Base-by-base conservation (phyloP, 2,113 vertebrate genomes). In the Globicephala melas region DNA sequence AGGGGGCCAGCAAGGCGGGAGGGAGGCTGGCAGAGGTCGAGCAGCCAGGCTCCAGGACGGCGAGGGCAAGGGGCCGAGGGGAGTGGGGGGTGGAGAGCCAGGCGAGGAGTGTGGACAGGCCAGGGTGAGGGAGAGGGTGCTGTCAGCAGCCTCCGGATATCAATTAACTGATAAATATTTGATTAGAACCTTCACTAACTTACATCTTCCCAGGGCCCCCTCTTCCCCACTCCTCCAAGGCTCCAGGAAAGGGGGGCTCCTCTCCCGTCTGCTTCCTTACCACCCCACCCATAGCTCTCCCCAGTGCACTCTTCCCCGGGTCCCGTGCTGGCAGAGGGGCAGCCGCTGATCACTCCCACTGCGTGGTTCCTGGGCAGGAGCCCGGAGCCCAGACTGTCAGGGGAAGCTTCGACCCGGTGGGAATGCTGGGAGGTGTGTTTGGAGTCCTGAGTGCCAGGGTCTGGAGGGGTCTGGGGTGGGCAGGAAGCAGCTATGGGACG, bases 81-180 rank as follows among this genome's bases (percentile, higher is more conserved):
- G 9, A 74, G 85, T 2, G 0, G 62, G 60, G 47, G 20, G 20
- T 36, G 1, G 44, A 11, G 55, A 36, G 53, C 53, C 53, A 33
- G 47, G 33, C 8, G 11, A n/a, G 38, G 28, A 20, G 41, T 4
- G 83, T 20, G 47, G 55, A 47, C 5, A 23, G 74, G 68, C 31
- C 5, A 0, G 50, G 20, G 41, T 2, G 68, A 20, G 20, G 68
- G 62, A 26, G 50, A 44, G 31, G 68, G 58, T 12, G 67, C 89
- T 97, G 97, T 96, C 83, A 36, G 95, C 58, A 96, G 98, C 96
- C 95, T 97, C 93, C 97, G 97, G 97, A 98, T 98, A 99, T 99
- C 98, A 98, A 99, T 99, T 98, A 98, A 98, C 98, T 98, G 98
- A 98, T 99, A 98, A 97, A 98, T 98, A 98, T 98, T 99, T 99